Percentiles rank a stretch among this genome's conserved stretches.
Conservation (phyloP, 2,797 vertebrate species). For the Hozukius guyotensis region DNA sequence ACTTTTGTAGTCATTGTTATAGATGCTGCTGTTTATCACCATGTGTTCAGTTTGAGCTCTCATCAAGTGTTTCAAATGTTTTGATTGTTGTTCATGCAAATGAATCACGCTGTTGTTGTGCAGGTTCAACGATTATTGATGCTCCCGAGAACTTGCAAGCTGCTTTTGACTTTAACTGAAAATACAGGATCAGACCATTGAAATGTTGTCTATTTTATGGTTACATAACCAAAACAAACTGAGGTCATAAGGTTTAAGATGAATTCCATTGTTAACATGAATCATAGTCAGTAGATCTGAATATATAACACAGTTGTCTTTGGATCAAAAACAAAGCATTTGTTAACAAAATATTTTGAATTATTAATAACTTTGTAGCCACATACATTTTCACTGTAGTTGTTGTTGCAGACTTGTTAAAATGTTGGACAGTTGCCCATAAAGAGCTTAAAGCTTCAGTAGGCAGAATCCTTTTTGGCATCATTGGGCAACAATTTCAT, state of each 20-base stretch:
- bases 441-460: no score
- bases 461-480: no score
- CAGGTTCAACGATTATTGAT: neutral
- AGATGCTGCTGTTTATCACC: neutral
- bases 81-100: neutral
- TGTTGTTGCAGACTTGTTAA: neutral
- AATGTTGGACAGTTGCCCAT: neutral
- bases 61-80: conserved; percentile 1
- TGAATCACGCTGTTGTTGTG: neutral
- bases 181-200: neutral
- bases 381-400: neutral
- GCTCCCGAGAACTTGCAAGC: neutral
- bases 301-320: neutral
- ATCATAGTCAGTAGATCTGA: neutral
- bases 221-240: neutral
- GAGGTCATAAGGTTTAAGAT: neutral
- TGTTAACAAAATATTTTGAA: neutral
- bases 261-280: neutral
- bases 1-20: neutral
- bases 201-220: neutral
- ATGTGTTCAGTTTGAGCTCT: neutral
- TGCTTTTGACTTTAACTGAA: neutral
- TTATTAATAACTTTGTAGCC: neutral
- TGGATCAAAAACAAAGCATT: neutral
- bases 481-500: no score